A percentile compares a stretch with the other conserved stretches of the same genome.
Evolutionary conservation across 2,797 vertebrate genomes (phyloP).

Genomic region (Glyptemys insculpta): DNA sequence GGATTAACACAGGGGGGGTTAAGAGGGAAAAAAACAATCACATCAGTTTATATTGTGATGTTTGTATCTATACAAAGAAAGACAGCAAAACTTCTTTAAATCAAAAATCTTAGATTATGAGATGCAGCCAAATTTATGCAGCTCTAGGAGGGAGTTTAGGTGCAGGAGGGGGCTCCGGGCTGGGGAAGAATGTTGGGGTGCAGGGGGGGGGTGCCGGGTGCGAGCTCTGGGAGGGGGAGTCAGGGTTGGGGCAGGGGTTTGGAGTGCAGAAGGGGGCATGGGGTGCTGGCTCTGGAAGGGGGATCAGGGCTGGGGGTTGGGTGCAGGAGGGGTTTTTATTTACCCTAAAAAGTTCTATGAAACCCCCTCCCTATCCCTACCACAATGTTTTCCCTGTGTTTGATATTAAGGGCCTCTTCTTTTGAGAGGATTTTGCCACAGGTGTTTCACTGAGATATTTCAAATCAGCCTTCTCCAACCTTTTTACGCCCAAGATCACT

Average conservation of each 20-base stretch:
- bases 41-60: slow-evolving; percentile 13
- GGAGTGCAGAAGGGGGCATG: no score
- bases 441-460: slow-evolving; percentile 57
- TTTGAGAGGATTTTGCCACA: slow-evolving; percentile 44
- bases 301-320: no score
- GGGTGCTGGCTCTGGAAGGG: no score
- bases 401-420: slow-evolving; percentile 26
- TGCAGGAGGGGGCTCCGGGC: no score
- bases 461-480: background rate
- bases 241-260: no score
- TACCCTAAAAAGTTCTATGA: background rate
- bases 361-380: background rate
- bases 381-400: background rate
- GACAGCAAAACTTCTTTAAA: background rate
- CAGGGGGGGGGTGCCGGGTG: no score
- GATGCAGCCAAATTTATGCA: background rate
- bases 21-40: slow-evolving; percentile 25
- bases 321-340: no score
- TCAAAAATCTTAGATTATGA: slow-evolving; percentile 15
- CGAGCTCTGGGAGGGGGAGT: no score
- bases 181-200: no score
- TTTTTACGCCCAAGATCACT: no score
- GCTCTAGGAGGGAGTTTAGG: no score
- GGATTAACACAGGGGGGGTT: slow-evolving; percentile 24
- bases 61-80: background rate